Conservation (phyloP, 2,113 vertebrate species). For the Vulpes ferrilata region DNA sequence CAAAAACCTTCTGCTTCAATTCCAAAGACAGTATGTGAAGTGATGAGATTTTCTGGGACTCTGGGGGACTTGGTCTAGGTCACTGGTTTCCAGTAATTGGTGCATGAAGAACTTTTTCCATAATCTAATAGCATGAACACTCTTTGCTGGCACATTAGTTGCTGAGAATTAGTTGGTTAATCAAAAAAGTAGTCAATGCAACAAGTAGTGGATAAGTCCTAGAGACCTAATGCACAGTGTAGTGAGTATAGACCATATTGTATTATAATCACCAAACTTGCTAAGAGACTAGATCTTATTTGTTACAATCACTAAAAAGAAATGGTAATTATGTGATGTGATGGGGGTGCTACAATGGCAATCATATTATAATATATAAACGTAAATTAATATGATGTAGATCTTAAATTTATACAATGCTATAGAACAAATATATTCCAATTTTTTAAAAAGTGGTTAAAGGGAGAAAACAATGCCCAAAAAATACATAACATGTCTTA, state of each 20-base stretch:
- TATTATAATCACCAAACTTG: neutral
- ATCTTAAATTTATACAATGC: neutral
- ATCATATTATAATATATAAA: neutral
- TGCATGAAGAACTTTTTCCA: slow-evolving; percentile 31
- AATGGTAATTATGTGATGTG: neutral
- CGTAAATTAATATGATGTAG: neutral
- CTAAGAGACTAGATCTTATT: neutral
- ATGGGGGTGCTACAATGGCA: neutral
- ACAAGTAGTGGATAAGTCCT: neutral
- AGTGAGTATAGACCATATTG: neutral
- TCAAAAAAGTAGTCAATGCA: neutral
- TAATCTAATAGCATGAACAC: neutral
- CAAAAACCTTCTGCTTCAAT: neutral
- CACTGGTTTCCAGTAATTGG: neutral
- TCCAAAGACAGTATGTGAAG: slow-evolving; percentile 3
- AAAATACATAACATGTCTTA: neutral
- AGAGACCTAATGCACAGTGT: neutral
- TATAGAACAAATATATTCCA: neutral
- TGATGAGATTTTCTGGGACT: neutral
- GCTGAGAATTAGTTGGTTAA: neutral
- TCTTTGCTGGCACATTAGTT: neutral
- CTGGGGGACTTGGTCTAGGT: neutral
- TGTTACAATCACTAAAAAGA: neutral
- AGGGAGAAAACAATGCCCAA: neutral
- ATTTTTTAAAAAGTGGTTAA: neutral